Conservation (phyloP, 2,888 invertebrate species). For the Phanerotoma sp. region DNA sequence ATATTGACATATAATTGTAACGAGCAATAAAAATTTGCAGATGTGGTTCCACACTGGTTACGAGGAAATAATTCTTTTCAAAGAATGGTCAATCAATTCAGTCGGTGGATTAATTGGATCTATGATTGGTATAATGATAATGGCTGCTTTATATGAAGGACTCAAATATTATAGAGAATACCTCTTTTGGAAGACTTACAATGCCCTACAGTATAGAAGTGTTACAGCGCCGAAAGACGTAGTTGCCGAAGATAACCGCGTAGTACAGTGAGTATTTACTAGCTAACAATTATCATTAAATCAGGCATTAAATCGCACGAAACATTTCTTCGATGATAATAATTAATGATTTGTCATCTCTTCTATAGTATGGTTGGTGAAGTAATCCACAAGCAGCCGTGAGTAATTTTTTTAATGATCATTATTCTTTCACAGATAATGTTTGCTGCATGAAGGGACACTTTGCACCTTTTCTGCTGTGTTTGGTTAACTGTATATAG, state of each 20-base stretch:
- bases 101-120: constrained; percentile 82
- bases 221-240: constrained; percentile 75
- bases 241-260: constrained; percentile 68
- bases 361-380: constrained; percentile 70
- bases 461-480: constrained; percentile 13
- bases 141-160: constrained; percentile 94
- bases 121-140: constrained; percentile 86
- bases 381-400: constrained; percentile 73
- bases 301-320: no score
- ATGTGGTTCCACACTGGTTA: constrained; percentile 82
- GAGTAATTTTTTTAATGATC: constrained; percentile 58
- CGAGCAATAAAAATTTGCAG: constrained; percentile 38
- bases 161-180: constrained; percentile 79
- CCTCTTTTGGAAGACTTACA: constrained; percentile 85
- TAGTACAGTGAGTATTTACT: constrained; percentile 72
- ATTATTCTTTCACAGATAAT: neutral
- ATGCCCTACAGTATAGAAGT: constrained; percentile 80
- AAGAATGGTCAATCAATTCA: constrained; percentile 77
- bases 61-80: constrained; percentile 77
- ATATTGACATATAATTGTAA: constrained; percentile 46
- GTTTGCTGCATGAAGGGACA: constrained; percentile 22
- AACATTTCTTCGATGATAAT: constrained; percentile 5
- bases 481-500: no score
- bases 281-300: neutral
- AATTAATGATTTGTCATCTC: constrained; percentile 39